These are phyloP conservation scores for Pseudomyrmex dendroicus DNA, from an alignment of 1,140 invertebrate genomes.

Conservation along the genomic window DNA sequence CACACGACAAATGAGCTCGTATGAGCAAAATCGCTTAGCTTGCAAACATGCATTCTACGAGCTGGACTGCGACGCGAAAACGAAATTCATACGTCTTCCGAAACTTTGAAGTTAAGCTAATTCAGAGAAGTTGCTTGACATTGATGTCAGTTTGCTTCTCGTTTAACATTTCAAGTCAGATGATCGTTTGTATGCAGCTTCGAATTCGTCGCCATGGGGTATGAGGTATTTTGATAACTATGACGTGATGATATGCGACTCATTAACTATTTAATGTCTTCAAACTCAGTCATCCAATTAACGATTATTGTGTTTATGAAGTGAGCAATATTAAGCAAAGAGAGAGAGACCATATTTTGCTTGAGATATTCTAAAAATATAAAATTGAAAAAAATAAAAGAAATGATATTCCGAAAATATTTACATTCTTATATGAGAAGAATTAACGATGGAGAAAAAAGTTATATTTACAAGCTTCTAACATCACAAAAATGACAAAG, in stretches of 20 bases:
- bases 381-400: too few species aligned
- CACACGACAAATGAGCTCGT: slow-evolving; percentile 28
- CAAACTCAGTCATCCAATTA: too few species aligned
- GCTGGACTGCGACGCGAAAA: background rate
- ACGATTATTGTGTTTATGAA: too few species aligned
- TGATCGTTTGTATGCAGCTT: slow-evolving; percentile 4
- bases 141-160: slow-evolving; percentile 5
- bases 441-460: too few species aligned
- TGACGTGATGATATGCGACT: too few species aligned
- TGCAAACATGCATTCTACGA: background rate
- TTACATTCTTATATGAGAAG: too few species aligned
- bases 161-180: background rate
- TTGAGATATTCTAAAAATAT: too few species aligned
- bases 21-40: background rate
- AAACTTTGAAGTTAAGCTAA: background rate
- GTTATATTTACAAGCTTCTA: background rate
- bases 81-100: background rate
- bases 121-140: slow-evolving; percentile 15
- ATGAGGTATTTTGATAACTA: background rate
- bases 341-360: too few species aligned
- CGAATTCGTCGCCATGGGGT: slow-evolving; percentile 5
- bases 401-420: too few species aligned
- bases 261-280: too few species aligned
- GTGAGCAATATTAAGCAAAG: too few species aligned
- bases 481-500: background rate